phyloP scores from a whole-genome alignment of 2,888 invertebrate genomes.

The Actias luna region DNA sequence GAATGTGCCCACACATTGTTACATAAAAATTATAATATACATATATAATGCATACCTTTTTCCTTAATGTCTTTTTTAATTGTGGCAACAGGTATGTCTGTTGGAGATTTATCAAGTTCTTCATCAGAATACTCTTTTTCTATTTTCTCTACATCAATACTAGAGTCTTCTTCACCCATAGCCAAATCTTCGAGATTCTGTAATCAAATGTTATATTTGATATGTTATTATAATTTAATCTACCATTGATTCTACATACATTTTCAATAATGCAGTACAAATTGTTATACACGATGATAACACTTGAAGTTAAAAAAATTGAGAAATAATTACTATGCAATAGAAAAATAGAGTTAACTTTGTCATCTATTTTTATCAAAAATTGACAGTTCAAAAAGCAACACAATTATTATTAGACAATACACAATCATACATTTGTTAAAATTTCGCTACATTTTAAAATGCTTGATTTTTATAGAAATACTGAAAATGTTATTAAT shows the following conservation, averaged over 20 bases:
- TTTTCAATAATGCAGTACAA: not conserved
- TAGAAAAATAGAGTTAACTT: too few relatives aligned
- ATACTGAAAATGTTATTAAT: not conserved
- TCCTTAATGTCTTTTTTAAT: conserved; percentile 35
- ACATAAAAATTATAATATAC: too few relatives aligned
- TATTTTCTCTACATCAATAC: conserved; percentile 70
- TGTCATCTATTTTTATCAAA: too few relatives aligned
- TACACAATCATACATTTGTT: not conserved
- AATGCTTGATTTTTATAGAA: not conserved
- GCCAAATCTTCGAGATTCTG: conserved; percentile 57
- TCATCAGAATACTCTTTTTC: conserved; percentile 64
- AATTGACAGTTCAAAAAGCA: not conserved
- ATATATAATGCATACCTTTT: conserved; percentile 15
- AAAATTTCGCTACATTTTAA: not conserved
- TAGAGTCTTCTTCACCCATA: conserved; percentile 54
- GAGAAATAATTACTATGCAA: not conserved
- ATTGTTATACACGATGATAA: not conserved
- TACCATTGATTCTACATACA: not conserved
- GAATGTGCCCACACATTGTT: too few relatives aligned
- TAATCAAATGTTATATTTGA: conserved; percentile 13
- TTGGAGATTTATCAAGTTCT: conserved; percentile 24
- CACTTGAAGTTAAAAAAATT: not conserved
- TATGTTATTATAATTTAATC: not conserved
- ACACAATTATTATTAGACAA: not conserved
- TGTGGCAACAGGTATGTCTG: conserved; percentile 45